Evolutionary conservation across 1,140 invertebrate species (phyloP).

Genomic region (Cydia amplana): DNA sequence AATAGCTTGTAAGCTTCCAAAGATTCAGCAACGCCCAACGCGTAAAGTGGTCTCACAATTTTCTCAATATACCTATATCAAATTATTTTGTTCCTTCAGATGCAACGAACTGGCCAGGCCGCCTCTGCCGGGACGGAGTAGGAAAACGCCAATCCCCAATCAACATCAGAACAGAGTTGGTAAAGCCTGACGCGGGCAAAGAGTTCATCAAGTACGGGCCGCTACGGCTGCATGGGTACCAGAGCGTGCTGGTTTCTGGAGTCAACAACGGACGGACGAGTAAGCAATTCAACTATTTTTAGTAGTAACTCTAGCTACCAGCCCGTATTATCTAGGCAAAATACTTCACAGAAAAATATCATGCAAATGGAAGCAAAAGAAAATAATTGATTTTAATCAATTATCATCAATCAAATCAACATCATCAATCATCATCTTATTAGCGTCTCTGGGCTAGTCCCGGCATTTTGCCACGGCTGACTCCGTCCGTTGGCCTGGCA

Average conservation of each 20-base stretch:
- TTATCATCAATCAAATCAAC: no score
- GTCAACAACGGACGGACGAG: conserved; percentile 65
- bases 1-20: no score
- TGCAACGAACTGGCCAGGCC: conserved; percentile 55
- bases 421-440: no score
- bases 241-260: conserved; percentile 52
- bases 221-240: conserved; percentile 56
- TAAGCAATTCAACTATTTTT: conserved; percentile 39
- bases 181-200: conserved; percentile 51
- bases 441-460: no score
- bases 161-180: conserved; percentile 51
- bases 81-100: conserved; percentile 36
- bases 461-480: no score
- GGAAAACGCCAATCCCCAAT: conserved; percentile 65
- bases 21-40: no score
- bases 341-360: not conserved
- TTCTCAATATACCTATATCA: no score
- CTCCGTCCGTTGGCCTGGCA: no score
- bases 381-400: no score
- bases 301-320: not conserved
- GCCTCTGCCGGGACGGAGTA: conserved; percentile 48
- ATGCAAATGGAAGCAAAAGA: no score
- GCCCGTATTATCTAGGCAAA: not conserved
- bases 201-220: conserved; percentile 59
- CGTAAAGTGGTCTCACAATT: no score